Evolutionary conservation across 2,113 vertebrate genomes (phyloP), one percentile per base, ranked within the genome.

Genomic region (Solea solea): DNA sequence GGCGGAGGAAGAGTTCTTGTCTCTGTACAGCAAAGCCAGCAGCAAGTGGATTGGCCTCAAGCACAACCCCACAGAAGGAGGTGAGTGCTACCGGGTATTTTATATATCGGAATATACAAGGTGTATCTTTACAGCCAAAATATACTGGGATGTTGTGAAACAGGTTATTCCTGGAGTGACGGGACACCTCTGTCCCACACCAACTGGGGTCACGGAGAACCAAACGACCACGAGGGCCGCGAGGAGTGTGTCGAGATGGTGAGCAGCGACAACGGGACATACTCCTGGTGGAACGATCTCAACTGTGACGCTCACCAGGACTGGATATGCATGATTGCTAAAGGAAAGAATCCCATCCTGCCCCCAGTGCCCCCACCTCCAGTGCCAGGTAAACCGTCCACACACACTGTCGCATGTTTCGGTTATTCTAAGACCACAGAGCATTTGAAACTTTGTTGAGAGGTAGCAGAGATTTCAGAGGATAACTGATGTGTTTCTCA

Each of bases 181-280:
- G 87, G 84, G 9, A 74, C 90, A 0, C 80, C 92, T 0, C 57
- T 95, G 60, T 80, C 87, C 8, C 91, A 94, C 90, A 95, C 93
- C 16, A 94, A 95, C 91, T 95, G 94, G 94, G 93, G 85, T 9
- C 5, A 0, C 0, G 92, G 90, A 1, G 93, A 95, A 58, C 94
- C 94, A 5, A 94, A 94, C 69, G 70, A 94, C 86, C 92, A 94
- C 8, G 88, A 90, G 2, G 88, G 82, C 9, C 86, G 91, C 0
- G 94, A 95, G 80, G 86, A 92, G 16, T 95, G 94, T 6, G 93
- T 94, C 7, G 94, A 94, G 86, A 90, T 94, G 93, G 85, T 93
- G 64, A 93, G 86, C 89, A 88, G 12, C 27, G 9, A 9, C n/a
- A 93, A 93, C 9, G 91, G 92, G 15, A 89, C 90, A 0, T 50